Conservation (phyloP, 2,888 invertebrate genomes). For the Netelia melanura region DNA sequence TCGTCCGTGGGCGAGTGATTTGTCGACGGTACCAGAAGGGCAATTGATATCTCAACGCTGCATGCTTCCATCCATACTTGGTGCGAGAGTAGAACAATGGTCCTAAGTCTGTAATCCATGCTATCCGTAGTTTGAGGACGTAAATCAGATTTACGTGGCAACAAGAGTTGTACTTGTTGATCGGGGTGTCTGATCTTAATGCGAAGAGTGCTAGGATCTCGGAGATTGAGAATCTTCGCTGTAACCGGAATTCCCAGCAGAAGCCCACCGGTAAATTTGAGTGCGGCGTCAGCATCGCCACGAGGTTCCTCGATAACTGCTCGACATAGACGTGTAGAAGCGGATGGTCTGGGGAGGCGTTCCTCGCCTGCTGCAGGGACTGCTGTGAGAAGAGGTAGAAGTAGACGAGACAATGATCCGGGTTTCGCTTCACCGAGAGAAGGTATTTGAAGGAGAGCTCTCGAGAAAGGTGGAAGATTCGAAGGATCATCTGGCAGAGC, state of each 20-base stretch:
- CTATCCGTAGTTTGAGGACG: constrained; percentile 88
- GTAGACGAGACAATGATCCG: constrained; percentile 91
- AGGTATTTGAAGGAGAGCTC: constrained; percentile 91
- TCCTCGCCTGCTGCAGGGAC: constrained; percentile 86
- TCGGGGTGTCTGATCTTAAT: constrained; percentile 97
- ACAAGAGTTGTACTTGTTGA: constrained; percentile 93
- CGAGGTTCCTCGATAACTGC: constrained; percentile 94
- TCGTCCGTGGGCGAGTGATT: constrained; percentile 85
- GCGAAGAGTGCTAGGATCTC: constrained; percentile 90
- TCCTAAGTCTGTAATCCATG: constrained; percentile 89
- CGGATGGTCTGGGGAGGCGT: constrained; percentile 80
- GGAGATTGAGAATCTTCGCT: constrained; percentile 93
- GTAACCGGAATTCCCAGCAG: constrained; percentile 95
- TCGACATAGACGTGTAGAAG: constrained; percentile 90
- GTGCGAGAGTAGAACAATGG: constrained; percentile 95
- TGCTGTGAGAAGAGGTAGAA: constrained; percentile 91
- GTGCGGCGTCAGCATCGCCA: constrained; percentile 91
- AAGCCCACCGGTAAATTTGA: constrained; percentile 97
- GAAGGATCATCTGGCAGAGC: constrained; percentile 80
- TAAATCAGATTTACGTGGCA: constrained; percentile 92
- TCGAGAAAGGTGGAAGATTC: constrained; percentile 89
- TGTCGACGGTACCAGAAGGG: constrained; percentile 90
- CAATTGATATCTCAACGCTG: constrained; percentile 94
- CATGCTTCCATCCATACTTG: constrained; percentile 97
- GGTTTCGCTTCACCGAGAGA: constrained; percentile 93